Evolutionary conservation across 1,140 invertebrate genomes (phyloP), one percentile per base, ranked within the genome.

Genomic region (Rhopalosiphum maidis): DNA sequence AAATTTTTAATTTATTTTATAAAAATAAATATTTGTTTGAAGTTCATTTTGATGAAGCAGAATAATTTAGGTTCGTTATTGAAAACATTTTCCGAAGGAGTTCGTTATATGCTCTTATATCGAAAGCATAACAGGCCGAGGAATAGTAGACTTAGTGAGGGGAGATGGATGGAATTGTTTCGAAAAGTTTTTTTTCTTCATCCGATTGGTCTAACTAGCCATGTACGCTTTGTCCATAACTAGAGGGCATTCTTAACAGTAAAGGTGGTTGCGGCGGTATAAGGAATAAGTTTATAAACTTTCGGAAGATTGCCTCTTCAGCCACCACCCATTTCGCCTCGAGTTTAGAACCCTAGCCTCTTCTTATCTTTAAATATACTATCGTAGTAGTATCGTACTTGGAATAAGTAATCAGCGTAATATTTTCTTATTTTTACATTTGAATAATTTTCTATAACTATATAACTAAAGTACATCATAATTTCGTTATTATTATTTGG

Each of bases 231-330:
- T 22, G 46, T 22, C 43, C 30, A 46, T 88, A 88, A 88, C 46
- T 88, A 88, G 46, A 35, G 86, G 30, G 46, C 46, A 88, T 51
- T 88, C 86, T 88, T 35, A 51, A 51, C 30, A 35, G 86, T 88
- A 23, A 88, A n/a, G 46, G n/a, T 88, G 86, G 43, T 43, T 43
- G 41, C 83, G 41, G 30, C 11, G 37, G 83, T 86, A 25, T 48
- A 87, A 86, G 86, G 46, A 46, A 88, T 51, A 48, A 86, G 85
- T 86, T 86, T 35, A 35, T 88, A 88, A 88, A 88, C 46, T 88
- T 88, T 51, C n/a, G 6, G 30, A 51, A 51, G 46, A 88, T 88
- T 88, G 86, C 46, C 46, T 43, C 83, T 86, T 86, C 83, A 43
- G 8, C 41, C 9, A 43, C 37, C 60, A 1, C 60, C 60, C 60